Evolutionary conservation across 1,140 invertebrate species (phyloP), one percentile per base, ranked within the genome.

Genomic region (Rhopalosiphum maidis): DNA sequence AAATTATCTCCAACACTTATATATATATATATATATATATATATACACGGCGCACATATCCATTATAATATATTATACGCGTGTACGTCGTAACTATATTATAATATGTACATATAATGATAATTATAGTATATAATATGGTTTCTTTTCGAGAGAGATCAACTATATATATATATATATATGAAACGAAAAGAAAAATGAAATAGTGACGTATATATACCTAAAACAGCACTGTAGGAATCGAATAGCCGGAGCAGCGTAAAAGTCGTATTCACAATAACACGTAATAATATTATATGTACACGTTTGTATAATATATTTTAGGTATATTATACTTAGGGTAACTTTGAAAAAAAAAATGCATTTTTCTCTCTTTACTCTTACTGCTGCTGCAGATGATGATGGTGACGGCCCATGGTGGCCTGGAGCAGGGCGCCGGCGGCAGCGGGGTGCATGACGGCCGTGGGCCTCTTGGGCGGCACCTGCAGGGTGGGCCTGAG

Each of bases 381-480:
- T 41, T 77, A 77, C 60, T 77, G n/a, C 60, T 77, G 60, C 15
- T 77, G 60, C 60, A n/a, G 60, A n/a, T 30, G 55, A 9, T 88
- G 46, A 8, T 77, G 91, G 91, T 92, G 91, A 55, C 91, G 48
- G n/a, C 21, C 22, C 77, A 92, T 92, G 77, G 91, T 54, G 11
- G 77, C 91, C 22, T 92, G 91, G 35, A 92, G 46, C 18, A 92
- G 77, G 11, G 88, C 88, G 25, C 88, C 87, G 68, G 90, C 90
- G 54, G 91, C 82, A 35, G 82, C 68, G 37, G 91, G 91, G 82
- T 93, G 91, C 82, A 93, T 85, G 48, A 93, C 35, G 35, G 91
- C 91, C 46, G 82, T 93, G 77, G 91, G 91, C 91, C 91, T 93
- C n/a, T 86, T 93, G 2, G 82, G 91, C 48, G 77, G 54, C 35